phyloP scores from a whole-genome alignment of 2,113 vertebrate genomes.

The Verasper variegatus region DNA sequence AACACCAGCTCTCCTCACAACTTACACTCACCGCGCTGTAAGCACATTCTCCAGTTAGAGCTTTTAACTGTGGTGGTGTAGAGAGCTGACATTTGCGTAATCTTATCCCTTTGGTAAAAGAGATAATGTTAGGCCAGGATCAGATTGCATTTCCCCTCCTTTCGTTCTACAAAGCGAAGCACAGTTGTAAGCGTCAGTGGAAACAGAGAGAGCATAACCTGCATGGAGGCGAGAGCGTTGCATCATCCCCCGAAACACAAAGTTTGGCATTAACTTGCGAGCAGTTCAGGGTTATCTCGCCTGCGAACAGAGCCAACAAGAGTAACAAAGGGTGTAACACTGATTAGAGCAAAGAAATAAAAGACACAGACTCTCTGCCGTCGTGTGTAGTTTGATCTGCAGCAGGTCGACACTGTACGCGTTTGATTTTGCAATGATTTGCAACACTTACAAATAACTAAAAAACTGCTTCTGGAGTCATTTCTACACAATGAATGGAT shows the following conservation, averaged over 20 bases:
- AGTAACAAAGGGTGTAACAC: background rate
- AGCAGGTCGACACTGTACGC: background rate
- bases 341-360: constrained; percentile 2
- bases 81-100: constrained; percentile 43
- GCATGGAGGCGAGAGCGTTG: constrained; percentile 13
- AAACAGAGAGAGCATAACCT: constrained; percentile 2
- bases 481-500: too few relatives aligned
- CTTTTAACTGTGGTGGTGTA: constrained; percentile 14
- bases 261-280: constrained; percentile 27
- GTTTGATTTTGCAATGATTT: too few relatives aligned
- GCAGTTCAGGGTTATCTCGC: constrained; percentile 19
- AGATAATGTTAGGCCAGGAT: constrained; percentile 23
- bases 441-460: too few relatives aligned
- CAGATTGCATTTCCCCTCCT: background rate
- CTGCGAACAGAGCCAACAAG: background rate
- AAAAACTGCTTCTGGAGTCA: too few relatives aligned
- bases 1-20: background rate
- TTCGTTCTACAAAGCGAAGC: constrained; percentile 15
- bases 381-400: background rate
- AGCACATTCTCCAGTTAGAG: constrained; percentile 34
- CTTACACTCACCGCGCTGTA: constrained; percentile 4
- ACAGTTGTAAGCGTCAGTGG: constrained; percentile 16
- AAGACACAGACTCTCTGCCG: background rate
- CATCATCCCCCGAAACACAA: constrained; percentile 21
- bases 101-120: constrained; percentile 43